These are phyloP conservation scores for Loripinus fragilis DNA, from an alignment of 2,888 invertebrate species.

Conservation along the genomic window DNA sequence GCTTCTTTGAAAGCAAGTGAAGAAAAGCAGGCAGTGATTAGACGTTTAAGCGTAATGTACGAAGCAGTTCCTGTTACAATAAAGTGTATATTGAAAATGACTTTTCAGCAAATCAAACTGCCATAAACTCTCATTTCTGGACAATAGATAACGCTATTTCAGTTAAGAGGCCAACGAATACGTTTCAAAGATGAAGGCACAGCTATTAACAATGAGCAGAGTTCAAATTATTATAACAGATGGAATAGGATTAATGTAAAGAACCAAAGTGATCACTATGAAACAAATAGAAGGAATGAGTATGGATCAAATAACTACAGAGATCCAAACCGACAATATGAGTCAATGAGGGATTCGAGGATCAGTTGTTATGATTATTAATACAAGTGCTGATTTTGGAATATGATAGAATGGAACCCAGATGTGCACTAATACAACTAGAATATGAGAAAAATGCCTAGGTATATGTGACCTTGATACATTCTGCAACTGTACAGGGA, in stretches of 20 bases:
- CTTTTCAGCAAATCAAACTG: not conserved
- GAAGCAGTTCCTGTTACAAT: not conserved
- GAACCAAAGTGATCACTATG: not conserved
- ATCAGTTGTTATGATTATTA: not conserved
- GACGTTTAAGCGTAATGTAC: not conserved
- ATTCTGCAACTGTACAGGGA: too few species aligned
- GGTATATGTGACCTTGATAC: not conserved
- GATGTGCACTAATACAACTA: not conserved
- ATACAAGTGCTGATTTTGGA: slow-evolving; percentile 6
- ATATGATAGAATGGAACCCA: not conserved
- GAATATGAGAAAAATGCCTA: not conserved
- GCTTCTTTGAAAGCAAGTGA: not conserved
- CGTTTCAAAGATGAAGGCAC: not conserved
- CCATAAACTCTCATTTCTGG: not conserved
- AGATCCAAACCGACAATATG: not conserved
- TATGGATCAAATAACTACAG: not conserved
- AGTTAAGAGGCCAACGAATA: not conserved
- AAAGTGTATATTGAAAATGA: slow-evolving; percentile 1
- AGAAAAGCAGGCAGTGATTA: slow-evolving; percentile 1
- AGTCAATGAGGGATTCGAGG: not conserved
- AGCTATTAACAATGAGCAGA: not conserved
- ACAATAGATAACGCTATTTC: not conserved
- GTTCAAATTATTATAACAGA: not conserved
- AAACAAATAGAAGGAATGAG: not conserved
- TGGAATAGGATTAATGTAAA: not conserved